Evolutionary conservation across 2,888 invertebrate genomes (phyloP).

Genomic region (Andrena dorsata): DNA sequence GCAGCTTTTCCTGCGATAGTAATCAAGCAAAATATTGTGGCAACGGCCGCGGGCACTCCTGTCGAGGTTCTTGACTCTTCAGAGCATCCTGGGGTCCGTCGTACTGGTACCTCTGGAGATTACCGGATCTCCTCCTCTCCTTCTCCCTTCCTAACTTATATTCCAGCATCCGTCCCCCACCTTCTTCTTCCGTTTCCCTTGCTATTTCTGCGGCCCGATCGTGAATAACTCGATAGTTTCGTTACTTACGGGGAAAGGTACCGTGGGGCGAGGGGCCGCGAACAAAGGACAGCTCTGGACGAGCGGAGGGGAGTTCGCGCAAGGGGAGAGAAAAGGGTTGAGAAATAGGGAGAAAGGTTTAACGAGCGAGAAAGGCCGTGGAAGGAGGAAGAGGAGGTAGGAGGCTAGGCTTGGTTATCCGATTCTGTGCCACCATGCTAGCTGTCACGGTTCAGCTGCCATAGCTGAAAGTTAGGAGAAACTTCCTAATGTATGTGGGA

Average conservation of each 20-base stretch:
- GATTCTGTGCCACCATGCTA: conserved; percentile 68
- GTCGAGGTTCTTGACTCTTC: conserved; percentile 79
- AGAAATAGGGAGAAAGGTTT: conserved; percentile 30
- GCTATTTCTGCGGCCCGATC: conserved; percentile 43
- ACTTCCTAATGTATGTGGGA: conserved; percentile 82
- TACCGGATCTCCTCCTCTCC: conserved; percentile 70
- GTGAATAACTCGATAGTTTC: conserved; percentile 63
- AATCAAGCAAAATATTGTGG: conserved; percentile 84
- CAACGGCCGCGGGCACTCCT: conserved; percentile 78
- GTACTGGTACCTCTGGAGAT: conserved; percentile 75
- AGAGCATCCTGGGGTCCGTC: conserved; percentile 67
- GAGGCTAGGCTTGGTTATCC: conserved; percentile 70
- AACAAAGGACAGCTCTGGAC: conserved; percentile 26
- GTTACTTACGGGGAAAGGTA: conserved; percentile 39
- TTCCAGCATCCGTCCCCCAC: conserved; percentile 45
- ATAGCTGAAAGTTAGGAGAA: conserved; percentile 78
- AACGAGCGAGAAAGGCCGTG: conserved; percentile 39
- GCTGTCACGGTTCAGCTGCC: conserved; percentile 53
- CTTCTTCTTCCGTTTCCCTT: conserved; percentile 42
- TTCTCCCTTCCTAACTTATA: conserved; percentile 62
- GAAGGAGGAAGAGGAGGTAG: conserved; percentile 30
- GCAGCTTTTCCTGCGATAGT: conserved; percentile 80
- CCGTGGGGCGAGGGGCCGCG: background rate
- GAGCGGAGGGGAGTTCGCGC: conserved; percentile 8
- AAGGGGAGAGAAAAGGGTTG: conserved; percentile 10